Evolutionary conservation across 2,797 vertebrate species (phyloP), one percentile per base, ranked within the genome.

Genomic region (Sciurus vulgaris): DNA sequence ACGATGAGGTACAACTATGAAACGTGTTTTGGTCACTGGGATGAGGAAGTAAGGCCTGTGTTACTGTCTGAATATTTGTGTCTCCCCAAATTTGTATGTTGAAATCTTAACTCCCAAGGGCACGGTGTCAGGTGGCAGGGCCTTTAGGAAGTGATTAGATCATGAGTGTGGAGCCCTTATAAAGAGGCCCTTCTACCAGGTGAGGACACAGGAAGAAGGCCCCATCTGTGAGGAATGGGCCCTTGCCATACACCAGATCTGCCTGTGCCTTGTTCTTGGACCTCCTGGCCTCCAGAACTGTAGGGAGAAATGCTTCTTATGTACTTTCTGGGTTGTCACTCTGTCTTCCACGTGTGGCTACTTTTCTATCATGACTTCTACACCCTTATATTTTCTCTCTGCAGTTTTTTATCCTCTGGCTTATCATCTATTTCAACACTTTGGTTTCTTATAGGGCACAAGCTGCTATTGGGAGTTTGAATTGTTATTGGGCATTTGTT

Each of bases 391-490:
- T 5, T 41, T 38, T 69, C 49, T 11, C 24, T 49, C 69, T 26
- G 63, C 7, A 47, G 41, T 76, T 54, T 87, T 20, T 61, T 65
- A 70, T 17, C 74, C 83, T 89, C 41, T 28, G 38, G 65, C 59
- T 74, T 44, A 10, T 41, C 10, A 87, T 47, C 38, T 38, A 28
- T 56, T 81, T 56, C 18, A 59, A 8, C 26, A 72, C n/a, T 82
- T 92, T 73, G 78, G 33, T 90, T 97, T 95, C n/a, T 82, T 56
- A 47, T 7, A 26, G 70, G 79, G 70, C 28, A 76, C 33, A 61
- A n/a, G 22, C 38, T 35, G 35, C n/a, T 38, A 12, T 6, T 35
- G 12, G 38, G 35, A 56, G 56, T 65, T 82, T 92, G 73, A 59
- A 44, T 51, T 79, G 56, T 84, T 51, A 51, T 3, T 67, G 24